Evolutionary conservation across 2,888 invertebrate genomes (phyloP), one percentile per base, ranked within the genome.

Genomic region (Melieria crassipennis): DNA sequence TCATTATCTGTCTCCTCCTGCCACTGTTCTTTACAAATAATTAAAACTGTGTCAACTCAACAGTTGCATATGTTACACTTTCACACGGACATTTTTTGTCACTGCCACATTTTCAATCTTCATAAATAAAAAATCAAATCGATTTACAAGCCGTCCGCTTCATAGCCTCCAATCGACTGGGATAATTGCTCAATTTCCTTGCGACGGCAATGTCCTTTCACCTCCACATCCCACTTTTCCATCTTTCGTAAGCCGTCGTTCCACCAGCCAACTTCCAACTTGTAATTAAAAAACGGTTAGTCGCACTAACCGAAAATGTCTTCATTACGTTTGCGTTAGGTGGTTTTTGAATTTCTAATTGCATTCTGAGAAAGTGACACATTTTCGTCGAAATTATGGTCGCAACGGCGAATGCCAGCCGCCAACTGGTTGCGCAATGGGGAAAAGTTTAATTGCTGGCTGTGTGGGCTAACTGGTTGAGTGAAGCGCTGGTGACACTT

Each of bases 221-320:
- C 30, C 30, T 30, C 30, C 30, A 30, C 30, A 30, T 3, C 30
- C 30, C 30, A 60, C 61, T 50, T 60, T 60, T 11, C 60, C 67
- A 48, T 13, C 67, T 60, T 48, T 55, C 45, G 48, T 16, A 13
- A 55, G 48, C 63, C 7, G 6, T 6, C 63, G 4, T 16, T 9
- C 63, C 58, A 30, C 7, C 10, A 56, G n/a, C n/a, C 7, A 57
- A 13, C 42, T 16, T 70, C n/a, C 55, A n/a, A 4, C 13, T 30
- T 16, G 42, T 13, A 71, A 71, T 71, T 71, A 71, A 71, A 71
- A 71, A 63, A 9, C 67, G 67, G 48, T 71, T 71, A 67, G 7
- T 11, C 43, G 52, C 46, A 48, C 45, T 52, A 48, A 52, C 30
- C 47, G 57, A 60, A 60, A 71, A 71, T 71, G 47, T 57, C 71